Conservation (phyloP, 1,140 invertebrate species). For the Muscidifurax raptorellus region DNA sequence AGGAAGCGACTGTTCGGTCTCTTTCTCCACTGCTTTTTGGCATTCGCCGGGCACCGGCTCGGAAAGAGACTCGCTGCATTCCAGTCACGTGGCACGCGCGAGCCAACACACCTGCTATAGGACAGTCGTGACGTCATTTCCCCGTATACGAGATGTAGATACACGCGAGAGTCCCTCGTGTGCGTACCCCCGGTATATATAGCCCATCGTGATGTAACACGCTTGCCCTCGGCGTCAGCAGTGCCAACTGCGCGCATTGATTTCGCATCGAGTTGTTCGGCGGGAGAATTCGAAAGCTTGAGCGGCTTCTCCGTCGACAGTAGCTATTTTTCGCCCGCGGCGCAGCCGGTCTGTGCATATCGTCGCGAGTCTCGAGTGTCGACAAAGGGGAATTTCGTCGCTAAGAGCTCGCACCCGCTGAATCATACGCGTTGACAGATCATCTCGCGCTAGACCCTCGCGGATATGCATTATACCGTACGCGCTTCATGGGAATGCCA, state of each 20-base stretch:
- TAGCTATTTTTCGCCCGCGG: slow-evolving; percentile 52
- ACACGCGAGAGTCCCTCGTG: background rate
- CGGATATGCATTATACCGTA: background rate
- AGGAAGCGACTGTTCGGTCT: background rate
- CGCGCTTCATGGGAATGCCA: background rate
- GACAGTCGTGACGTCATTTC: slow-evolving; percentile 2
- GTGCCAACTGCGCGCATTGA: slow-evolving; percentile 58
- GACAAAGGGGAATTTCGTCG: slow-evolving; percentile 52
- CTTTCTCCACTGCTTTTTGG: background rate
- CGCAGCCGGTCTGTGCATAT: too few relatives aligned
- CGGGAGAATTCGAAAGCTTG: slow-evolving; percentile 64
- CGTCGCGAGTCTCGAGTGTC: slow-evolving; percentile 13
- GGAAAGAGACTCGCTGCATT: background rate
- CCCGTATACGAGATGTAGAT: background rate
- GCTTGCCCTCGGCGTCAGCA: background rate
- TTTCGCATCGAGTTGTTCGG: slow-evolving; percentile 63
- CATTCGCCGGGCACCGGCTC: background rate
- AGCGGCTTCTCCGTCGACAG: slow-evolving; percentile 56
- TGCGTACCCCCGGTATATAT: background rate
- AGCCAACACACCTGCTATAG: background rate
- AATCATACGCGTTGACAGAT: background rate
- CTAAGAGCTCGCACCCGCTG: too few relatives aligned
- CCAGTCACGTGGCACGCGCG: background rate
- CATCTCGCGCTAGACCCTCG: too few relatives aligned
- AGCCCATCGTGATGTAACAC: background rate